Conservation (phyloP, 2,888 invertebrate species). For the Drosophila nr. medialis region DNA sequence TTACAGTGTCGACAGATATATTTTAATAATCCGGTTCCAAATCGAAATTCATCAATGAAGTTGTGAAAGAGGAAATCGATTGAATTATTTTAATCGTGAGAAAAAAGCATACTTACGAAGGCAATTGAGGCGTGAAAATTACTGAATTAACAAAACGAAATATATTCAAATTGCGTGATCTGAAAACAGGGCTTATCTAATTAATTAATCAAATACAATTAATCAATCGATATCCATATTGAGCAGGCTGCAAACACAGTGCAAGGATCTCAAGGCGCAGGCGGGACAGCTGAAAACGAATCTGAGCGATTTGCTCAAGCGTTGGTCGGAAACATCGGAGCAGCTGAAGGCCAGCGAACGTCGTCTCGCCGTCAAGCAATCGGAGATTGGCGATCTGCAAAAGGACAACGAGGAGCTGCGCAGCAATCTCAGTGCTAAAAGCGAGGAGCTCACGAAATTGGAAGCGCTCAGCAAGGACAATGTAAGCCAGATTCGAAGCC, state of each 20-base stretch:
- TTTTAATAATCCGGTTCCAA: too few relatives aligned
- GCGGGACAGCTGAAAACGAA: conserved; percentile 79
- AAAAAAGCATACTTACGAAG: too few relatives aligned
- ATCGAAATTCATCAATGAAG: too few relatives aligned
- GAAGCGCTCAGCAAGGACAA: conserved; percentile 79
- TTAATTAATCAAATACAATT: background rate
- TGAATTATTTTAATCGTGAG: too few relatives aligned
- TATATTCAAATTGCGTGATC: background rate
- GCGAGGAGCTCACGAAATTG: conserved; percentile 74
- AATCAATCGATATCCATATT: background rate
- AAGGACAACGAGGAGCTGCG: conserved; percentile 76
- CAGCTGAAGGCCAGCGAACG: conserved; percentile 79
- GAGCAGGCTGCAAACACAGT: conserved; percentile 79
- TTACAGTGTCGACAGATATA: too few relatives aligned
- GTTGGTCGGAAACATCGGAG: conserved; percentile 79
- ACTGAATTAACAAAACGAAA: background rate
- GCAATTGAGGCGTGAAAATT: too few relatives aligned
- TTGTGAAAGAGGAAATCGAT: background rate
- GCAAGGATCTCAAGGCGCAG: conserved; percentile 81
- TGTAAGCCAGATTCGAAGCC: conserved; percentile 49
- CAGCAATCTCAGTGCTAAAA: conserved; percentile 66
- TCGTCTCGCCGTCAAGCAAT: conserved; percentile 77
- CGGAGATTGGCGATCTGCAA: conserved; percentile 79
- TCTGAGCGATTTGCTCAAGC: conserved; percentile 79
- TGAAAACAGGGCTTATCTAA: background rate